A percentile compares a stretch with the other conserved stretches of the same genome.
Evolutionary conservation across 92 coral and sea anemone genomes (phyloP).

Genomic region (Metridium senile): DNA sequence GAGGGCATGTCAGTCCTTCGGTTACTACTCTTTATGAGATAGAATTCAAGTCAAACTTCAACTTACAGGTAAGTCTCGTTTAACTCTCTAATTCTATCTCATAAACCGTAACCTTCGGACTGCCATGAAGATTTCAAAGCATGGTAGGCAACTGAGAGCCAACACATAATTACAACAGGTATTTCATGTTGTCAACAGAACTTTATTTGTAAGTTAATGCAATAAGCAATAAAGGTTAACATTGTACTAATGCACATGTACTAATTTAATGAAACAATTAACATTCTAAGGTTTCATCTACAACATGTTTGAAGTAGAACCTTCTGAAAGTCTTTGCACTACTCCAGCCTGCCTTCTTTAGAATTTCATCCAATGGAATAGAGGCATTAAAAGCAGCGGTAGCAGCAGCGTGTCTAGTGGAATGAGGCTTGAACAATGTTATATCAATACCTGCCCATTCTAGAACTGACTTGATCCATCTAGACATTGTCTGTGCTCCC

Average conservation of each 20-base stretch:
- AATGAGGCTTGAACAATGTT: slow-evolving; percentile 57
- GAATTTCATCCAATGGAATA: slow-evolving; percentile 64
- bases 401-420: slow-evolving; percentile 74
- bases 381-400: slow-evolving; percentile 58
- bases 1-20: slow-evolving; percentile 21
- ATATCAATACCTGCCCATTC: slow-evolving; percentile 51
- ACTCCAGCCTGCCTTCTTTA: slow-evolving; percentile 70
- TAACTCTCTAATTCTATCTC: not conserved
- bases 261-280: no score
- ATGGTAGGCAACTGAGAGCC: slow-evolving; percentile 4
- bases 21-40: not conserved
- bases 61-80: no score
- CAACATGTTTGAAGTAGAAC: slow-evolving; percentile 57
- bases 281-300: not conserved
- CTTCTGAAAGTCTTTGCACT: slow-evolving; percentile 57
- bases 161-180: no score
- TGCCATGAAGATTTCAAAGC: slow-evolving; percentile 15
- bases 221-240: not conserved
- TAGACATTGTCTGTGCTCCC: slow-evolving; percentile 15
- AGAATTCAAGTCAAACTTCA: no score
- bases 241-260: not conserved
- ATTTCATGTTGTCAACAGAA: no score
- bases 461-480: slow-evolving; percentile 19
- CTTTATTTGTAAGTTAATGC: no score
- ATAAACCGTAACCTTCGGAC: slow-evolving; percentile 3